These are phyloP conservation scores for Toxostoma redivivum DNA, from an alignment of 2,113 vertebrate genomes.

Conservation along the genomic window DNA sequence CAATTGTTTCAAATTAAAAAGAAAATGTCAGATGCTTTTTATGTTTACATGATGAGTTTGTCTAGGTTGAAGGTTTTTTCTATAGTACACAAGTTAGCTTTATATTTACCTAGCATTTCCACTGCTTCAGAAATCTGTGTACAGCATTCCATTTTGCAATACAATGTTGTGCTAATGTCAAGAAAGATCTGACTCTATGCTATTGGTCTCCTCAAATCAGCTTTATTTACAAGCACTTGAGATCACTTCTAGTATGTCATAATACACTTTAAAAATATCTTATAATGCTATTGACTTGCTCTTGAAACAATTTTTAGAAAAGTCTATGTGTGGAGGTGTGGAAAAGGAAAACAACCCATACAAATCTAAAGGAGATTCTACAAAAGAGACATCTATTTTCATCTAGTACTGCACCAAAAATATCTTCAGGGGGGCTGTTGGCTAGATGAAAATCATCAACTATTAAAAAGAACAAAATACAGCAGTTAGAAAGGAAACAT, in stretches of 20 bases:
- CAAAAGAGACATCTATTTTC: not conserved
- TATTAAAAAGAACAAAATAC: constrained; percentile 10
- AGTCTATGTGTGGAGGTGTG: not conserved
- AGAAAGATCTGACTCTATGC: not conserved
- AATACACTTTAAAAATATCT: not conserved
- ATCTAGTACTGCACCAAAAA: not conserved
- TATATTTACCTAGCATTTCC: not conserved
- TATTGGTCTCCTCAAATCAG: not conserved
- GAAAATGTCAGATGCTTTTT: not conserved
- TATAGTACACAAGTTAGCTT: not conserved
- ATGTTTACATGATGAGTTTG: not conserved
- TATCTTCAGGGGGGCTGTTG: not conserved
- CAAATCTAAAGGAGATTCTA: not conserved
- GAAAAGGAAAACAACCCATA: not conserved
- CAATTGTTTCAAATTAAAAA: not conserved
- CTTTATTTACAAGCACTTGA: not conserved
- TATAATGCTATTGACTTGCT: not conserved
- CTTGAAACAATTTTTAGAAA: not conserved
- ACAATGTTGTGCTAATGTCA: not conserved
- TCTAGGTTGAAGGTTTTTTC: not conserved
- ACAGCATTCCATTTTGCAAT: not conserved
- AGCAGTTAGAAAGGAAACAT: not conserved
- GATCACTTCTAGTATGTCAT: not conserved
- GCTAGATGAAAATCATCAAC: not conserved
- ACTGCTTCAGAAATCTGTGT: not conserved